Evolutionary conservation across 2,113 vertebrate species (phyloP), one percentile per base, ranked within the genome.

Genomic region (Pseudorhombus dupliciocellatus): DNA sequence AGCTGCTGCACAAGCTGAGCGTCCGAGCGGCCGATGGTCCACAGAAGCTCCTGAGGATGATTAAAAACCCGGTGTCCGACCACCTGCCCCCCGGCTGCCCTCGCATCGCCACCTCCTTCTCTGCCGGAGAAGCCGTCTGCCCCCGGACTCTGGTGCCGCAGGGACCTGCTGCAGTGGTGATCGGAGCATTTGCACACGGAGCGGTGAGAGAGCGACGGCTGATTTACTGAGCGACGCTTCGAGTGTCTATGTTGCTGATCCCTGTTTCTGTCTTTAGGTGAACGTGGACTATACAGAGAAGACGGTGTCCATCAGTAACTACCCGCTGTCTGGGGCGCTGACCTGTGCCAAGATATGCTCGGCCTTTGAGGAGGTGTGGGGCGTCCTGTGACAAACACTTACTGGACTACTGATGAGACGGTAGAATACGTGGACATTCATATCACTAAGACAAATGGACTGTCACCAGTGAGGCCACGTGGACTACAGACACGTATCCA

Each of bases 101-200:
- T 68, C 96, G 97, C 75, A 93, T 97, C 0, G 74, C 90, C 11
- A 98, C 94, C 24, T 98, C 97, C 0, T 99, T 98, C 69, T 92
- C 96, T 5, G 80, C 84, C 0, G 91, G 91, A 2, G 92, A 95
- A 65, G 92, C 31, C 48, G 95, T 79, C 53, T 93, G 74, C 24
- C 81, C 94, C 21, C 93, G 95, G 4, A 80, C 96, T 1, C 22
- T 98, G 62, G 95, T 96, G 58, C 96, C 97, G 26, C 54, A 91
- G 7, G 92, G 97, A 10, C 96, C 97, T 2, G 88, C 96, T 52
- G 92, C 95, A 16, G 81, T 99, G 2, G 95, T 99, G 64, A 93
- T 99, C 16, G 97, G 98, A 75, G 97, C 98, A 2, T 99, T 99
- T 83, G 98, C 98, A 66, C 98, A 99, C 0, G 97, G 98, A 59